Conservation (phyloP, 2,888 invertebrate species). For the Sabatieria punctata region DNA sequence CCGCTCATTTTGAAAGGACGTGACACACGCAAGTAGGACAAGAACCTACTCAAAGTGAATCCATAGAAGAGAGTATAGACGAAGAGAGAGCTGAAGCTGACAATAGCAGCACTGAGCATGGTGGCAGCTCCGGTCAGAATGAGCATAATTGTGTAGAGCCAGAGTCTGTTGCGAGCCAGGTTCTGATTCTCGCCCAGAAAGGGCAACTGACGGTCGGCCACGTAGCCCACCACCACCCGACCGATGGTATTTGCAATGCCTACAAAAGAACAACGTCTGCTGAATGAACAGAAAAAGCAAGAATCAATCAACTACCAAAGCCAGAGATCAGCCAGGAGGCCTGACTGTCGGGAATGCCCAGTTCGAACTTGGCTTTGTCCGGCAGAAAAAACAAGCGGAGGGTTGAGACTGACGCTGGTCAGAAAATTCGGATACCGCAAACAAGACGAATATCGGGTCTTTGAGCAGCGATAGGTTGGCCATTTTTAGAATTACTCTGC, state of each 20-base stretch:
- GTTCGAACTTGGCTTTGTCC: constrained; percentile 49
- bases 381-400: constrained; percentile 49
- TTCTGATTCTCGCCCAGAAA: too few species aligned
- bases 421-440: constrained; percentile 78
- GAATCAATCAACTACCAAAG: too few species aligned
- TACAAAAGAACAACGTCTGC: constrained; percentile 45
- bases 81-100: constrained; percentile 52
- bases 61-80: constrained; percentile 63
- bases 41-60: constrained; percentile 54
- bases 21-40: too few species aligned
- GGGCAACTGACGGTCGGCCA: constrained; percentile 16
- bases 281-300: too few species aligned
- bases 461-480: constrained; percentile 64
- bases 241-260: constrained; percentile 72
- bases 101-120: constrained; percentile 55
- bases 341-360: constrained; percentile 40
- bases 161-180: constrained; percentile 71
- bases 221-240: constrained; percentile 63
- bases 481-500: constrained; percentile 41
- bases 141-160: constrained; percentile 71
- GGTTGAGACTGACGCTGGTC: constrained; percentile 81
- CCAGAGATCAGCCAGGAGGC: constrained; percentile 49
- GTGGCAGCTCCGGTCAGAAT: constrained; percentile 77
- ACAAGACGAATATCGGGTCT: constrained; percentile 70
- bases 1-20: too few species aligned